These are phyloP conservation scores for Holothuria glaberrima DNA, from an alignment of 35 echinoderm and acorn worm genomes.

Conservation along the genomic window DNA sequence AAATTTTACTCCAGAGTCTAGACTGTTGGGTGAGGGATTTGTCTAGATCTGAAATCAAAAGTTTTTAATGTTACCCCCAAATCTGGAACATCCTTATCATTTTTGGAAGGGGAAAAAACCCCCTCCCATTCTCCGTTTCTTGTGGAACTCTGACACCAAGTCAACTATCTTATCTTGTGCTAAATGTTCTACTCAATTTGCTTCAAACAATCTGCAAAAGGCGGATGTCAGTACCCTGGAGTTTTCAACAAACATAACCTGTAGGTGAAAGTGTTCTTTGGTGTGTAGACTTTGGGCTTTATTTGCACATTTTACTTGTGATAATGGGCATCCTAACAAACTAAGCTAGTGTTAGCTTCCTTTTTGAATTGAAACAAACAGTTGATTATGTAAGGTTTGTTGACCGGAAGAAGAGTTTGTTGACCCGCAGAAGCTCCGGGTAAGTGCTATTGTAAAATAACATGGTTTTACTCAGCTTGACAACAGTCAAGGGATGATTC, in stretches of 20 bases:
- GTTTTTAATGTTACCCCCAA: too few relatives aligned
- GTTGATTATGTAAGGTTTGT: slow-evolving; percentile 35
- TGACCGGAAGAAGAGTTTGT: not conserved
- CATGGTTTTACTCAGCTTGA: not conserved
- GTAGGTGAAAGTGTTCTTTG: not conserved
- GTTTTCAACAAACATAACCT: not conserved
- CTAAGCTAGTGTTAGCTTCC: not conserved
- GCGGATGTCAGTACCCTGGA: not conserved
- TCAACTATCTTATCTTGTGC: not conserved
- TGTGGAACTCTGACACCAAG: too few relatives aligned
- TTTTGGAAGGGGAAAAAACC: too few relatives aligned
- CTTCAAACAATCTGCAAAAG: not conserved
- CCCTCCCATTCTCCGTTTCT: too few relatives aligned
- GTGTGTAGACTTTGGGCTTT: not conserved
- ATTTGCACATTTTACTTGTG: not conserved
- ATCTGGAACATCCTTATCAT: too few relatives aligned
- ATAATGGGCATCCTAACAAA: not conserved
- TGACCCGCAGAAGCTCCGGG: not conserved
- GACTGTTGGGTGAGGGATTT: too few relatives aligned
- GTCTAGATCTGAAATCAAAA: too few relatives aligned
- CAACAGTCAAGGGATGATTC: not conserved
- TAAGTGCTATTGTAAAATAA: not conserved
- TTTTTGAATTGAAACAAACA: not conserved
- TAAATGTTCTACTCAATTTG: not conserved
- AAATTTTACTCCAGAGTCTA: too few relatives aligned